Evolutionary conservation across 2,888 invertebrate species (phyloP), one percentile per base, ranked within the genome.

Genomic region (Xanthia togata): DNA sequence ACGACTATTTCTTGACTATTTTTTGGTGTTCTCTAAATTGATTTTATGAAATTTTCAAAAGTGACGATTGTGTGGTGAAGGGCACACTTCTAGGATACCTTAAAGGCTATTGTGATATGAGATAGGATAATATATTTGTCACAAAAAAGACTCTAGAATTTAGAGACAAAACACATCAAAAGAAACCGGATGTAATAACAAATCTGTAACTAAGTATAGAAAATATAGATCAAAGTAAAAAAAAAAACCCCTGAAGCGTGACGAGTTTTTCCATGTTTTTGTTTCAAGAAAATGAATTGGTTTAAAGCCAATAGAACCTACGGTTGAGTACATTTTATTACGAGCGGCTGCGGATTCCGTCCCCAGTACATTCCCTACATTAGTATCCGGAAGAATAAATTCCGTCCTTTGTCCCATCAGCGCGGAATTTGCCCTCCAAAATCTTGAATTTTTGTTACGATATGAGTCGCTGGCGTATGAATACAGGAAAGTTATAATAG

Each of bases 341-440:
- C 55, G 35, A 71, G 31, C 5, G 35, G 9, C 44, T 35, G 60
- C 50, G 62, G 57, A 55, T 55, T 57, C 26, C 35, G 38, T 64
- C 26, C 26, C 38, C 70, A 26, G 81, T 64, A 83, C 72, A 85
- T 82, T 73, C 80, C 84, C 76, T 84, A 86, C 86, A 89, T 90
- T 89, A 89, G 86, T 84, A 82, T 84, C 85, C 85, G 83, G 87
- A 84, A 86, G 83, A 88, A 90, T 90, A 89, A 90, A 89, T 90
- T 86, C 73, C 70, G 82, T 85, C 85, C 88, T 86, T 87, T 87
- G 73, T 85, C 78, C 78, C 83, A 74, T 89, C 87, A 82, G 77
- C 23, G 47, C 74, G 76, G 76, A 80, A 76, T 85, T 85, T 85
- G 65, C 73, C 64, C 59, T 63, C 80, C 80, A 67, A 78, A 82